Base-by-base conservation (phyloP, 2,797 vertebrate species). In the Paedocypris micromegethes region DNA sequence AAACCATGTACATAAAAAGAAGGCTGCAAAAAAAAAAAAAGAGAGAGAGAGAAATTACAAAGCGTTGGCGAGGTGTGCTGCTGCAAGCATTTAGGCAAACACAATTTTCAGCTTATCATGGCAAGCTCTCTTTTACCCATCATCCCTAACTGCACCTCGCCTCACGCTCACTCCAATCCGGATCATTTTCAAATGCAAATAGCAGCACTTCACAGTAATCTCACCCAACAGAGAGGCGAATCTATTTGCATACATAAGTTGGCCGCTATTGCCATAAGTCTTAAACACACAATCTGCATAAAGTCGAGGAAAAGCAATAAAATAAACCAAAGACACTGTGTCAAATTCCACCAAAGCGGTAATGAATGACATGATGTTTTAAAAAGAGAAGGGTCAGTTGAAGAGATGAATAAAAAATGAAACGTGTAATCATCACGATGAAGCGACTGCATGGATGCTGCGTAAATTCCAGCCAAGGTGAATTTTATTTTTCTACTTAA, bases 131-230 rank as follows among this genome's bases (percentile, higher is more conserved):
- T 72, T 78, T 77, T 67, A 68, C 76, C 77, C 77, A 76, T 80
- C 80, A 77, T 74, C 78, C 75, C 74, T 75, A 79, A 73, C 68
- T 74, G 75, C 75, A 75, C 74, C 75, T 76, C 72, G 75, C 76
- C 73, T 76, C 74, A 68, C 58, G 70, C 77, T 73, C 71, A 77
- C 75, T 75, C 70, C 78, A 79, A 77, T 78, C 78, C 77, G 76
- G 79, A 80, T 80, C 79, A 80, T 82, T 82, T 79, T 80, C 77
- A 78, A 79, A 80, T 80, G 79, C 79, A 82, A 79, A 79, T 80
- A 73, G 74, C 72, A 65, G 72, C 75, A 79, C 77, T 78, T 79
- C 76, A 81, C 78, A 79, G 75, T 80, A 80, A 82, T 82, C 78
- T 81, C 77, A 77, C 74, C 79, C 77, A 79, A 75, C 79, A 80